Evolutionary conservation across 2,113 vertebrate species (phyloP).

Genomic region (Argyrosomus japonicus): DNA sequence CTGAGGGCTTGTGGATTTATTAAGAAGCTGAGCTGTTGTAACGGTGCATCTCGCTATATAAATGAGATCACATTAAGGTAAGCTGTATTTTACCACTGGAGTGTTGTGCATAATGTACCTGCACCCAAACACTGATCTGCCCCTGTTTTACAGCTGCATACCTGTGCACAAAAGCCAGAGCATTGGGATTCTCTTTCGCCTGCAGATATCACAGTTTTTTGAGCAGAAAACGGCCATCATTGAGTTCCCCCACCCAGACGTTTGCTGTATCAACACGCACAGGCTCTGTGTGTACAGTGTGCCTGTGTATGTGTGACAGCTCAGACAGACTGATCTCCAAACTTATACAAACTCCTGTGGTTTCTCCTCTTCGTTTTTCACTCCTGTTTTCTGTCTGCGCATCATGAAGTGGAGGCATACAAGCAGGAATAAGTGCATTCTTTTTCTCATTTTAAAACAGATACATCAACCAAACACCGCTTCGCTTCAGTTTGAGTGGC

Average conservation of each 20-base stretch:
- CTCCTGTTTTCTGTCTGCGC: conserved; percentile 9
- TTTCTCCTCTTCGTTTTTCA: conserved; percentile 12
- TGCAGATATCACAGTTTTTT: conserved; percentile 14
- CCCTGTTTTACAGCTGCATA: neutral
- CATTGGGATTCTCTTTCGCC: conserved; percentile 2
- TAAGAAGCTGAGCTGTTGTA: conserved; percentile 53
- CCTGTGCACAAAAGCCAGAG: conserved; percentile 17
- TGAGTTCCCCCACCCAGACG: conserved; percentile 14
- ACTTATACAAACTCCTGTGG: conserved; percentile 31
- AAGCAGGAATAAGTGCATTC: neutral
- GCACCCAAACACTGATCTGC: conserved; percentile 13
- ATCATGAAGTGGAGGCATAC: neutral
- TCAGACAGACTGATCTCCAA: conserved; percentile 44
- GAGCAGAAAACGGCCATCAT: conserved; percentile 23
- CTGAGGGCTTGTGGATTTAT: conserved; percentile 67
- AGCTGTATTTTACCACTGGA: conserved; percentile 49
- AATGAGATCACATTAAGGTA: conserved; percentile 58
- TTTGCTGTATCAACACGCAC: conserved; percentile 32
- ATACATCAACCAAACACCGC: neutral
- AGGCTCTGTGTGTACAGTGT: conserved; percentile 19
- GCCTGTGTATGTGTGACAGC: conserved; percentile 43
- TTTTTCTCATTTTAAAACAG: neutral
- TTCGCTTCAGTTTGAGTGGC: neutral
- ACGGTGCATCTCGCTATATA: conserved; percentile 46
- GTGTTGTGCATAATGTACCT: conserved; percentile 26